These are phyloP conservation scores for Tetragonula carbonaria DNA, from an alignment of 2,888 invertebrate species.

Conservation along the genomic window DNA sequence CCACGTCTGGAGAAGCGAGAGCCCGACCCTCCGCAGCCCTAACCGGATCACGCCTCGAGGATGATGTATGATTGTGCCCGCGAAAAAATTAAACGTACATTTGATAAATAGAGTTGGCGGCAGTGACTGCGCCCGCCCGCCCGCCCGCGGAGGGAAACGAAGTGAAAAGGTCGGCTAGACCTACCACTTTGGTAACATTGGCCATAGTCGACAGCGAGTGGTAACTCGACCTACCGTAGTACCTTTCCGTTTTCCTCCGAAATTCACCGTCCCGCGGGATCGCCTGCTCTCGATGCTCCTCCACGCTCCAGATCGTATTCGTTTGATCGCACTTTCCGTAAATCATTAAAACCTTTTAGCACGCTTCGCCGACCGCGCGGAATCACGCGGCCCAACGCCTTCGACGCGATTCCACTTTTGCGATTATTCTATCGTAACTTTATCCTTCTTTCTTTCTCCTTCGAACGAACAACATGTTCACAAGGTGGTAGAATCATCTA, in stretches of 20 bases:
- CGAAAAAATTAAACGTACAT: conserved; percentile 82
- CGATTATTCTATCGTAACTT: background rate
- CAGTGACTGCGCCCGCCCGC: conserved; percentile 67
- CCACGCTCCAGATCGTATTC: conserved; percentile 66
- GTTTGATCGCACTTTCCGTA: conserved; percentile 72
- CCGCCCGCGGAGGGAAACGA: conserved; percentile 39
- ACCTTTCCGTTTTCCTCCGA: conserved; percentile 74
- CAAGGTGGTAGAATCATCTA: too few relatives aligned
- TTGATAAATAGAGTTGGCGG: conserved; percentile 81
- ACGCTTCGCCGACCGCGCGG: conserved; percentile 40
- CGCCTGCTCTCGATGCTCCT: conserved; percentile 62
- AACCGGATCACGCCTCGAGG: conserved; percentile 78
- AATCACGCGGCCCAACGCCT: background rate
- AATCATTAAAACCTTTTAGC: conserved; percentile 73
- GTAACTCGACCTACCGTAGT: conserved; percentile 65
- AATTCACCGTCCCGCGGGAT: conserved; percentile 73
- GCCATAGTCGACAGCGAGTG: conserved; percentile 33
- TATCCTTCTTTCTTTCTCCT: background rate
- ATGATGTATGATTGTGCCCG: conserved; percentile 81
- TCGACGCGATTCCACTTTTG: background rate
- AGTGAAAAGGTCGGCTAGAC: conserved; percentile 69
- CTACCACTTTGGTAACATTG: conserved; percentile 26
- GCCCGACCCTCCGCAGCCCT: conserved; percentile 66
- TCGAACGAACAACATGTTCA: background rate
- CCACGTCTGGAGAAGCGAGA: conserved; percentile 76